These are phyloP conservation scores for Dolichomitus sp. DNA, from an alignment of 2,888 invertebrate genomes.

Conservation along the genomic window DNA sequence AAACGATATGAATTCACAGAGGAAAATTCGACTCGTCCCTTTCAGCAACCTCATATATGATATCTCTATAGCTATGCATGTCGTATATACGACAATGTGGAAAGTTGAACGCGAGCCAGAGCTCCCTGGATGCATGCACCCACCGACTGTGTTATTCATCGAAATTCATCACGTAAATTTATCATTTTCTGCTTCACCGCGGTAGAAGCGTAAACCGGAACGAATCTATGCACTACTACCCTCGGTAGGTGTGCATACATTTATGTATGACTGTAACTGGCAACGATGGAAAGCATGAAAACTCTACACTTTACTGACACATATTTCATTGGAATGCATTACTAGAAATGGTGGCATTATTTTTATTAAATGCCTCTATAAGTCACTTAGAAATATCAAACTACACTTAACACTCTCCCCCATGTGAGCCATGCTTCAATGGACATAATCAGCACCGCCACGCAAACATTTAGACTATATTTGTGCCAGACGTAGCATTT, in stretches of 20 bases:
- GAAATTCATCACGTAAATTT: slow-evolving; percentile 67
- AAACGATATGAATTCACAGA: slow-evolving; percentile 33
- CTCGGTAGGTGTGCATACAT: slow-evolving; percentile 18
- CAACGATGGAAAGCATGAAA: slow-evolving; percentile 25
- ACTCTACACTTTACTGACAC: slow-evolving; percentile 44
- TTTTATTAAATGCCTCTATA: slow-evolving; percentile 16
- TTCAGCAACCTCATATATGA: slow-evolving; percentile 19
- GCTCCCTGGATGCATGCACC: slow-evolving; percentile 45
- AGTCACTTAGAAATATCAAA: background rate
- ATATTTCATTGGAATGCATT: slow-evolving; percentile 28
- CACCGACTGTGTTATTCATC: slow-evolving; percentile 57
- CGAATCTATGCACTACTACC: slow-evolving; percentile 49
- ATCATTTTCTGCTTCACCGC: slow-evolving; percentile 64
- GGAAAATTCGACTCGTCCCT: slow-evolving; percentile 46
- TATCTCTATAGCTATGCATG: slow-evolving; percentile 23
- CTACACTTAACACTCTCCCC: background rate
- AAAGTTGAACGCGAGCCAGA: slow-evolving; percentile 64
- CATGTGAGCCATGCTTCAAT: background rate
- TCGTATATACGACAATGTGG: slow-evolving; percentile 15
- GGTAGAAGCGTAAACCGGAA: slow-evolving; percentile 56
- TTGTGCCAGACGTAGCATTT: background rate
- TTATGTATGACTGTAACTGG: slow-evolving; percentile 45
- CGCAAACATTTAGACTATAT: background rate
- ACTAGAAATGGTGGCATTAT: slow-evolving; percentile 17
- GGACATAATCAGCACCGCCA: background rate